Percentiles rank a stretch among this genome's conserved stretches.
These are phyloP conservation scores for Craniophora ligustri DNA, from an alignment of 2,888 invertebrate species.

Conservation along the genomic window DNA sequence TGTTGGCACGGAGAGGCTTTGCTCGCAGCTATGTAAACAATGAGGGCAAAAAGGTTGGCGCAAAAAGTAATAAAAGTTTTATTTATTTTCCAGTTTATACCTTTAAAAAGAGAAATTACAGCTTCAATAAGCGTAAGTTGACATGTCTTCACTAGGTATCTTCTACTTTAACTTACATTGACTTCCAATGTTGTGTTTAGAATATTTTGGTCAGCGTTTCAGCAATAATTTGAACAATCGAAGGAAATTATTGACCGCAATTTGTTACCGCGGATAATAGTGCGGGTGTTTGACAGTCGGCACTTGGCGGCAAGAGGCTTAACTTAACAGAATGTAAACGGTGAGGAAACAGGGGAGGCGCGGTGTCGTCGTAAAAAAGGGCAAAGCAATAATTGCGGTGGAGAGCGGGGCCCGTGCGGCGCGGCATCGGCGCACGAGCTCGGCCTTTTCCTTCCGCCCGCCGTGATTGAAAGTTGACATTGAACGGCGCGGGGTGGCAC, in stretches of 20 bases:
- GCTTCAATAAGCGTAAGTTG: conserved; percentile 48
- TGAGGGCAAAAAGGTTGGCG: conserved; percentile 75
- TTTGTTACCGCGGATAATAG: conserved; percentile 53
- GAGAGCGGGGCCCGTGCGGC: conserved; percentile 57
- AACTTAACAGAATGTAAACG: conserved; percentile 78
- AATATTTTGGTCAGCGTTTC: conserved; percentile 14
- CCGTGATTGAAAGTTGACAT: conserved; percentile 87
- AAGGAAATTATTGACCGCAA: conserved; percentile 16
- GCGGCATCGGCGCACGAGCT: conserved; percentile 76
- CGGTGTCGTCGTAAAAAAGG: conserved; percentile 72
- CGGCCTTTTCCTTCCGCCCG: conserved; percentile 81
- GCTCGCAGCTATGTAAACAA: conserved; percentile 82
- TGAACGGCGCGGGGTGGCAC: conserved; percentile 83
- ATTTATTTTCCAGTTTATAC: conserved; percentile 72
- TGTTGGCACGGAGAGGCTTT: conserved; percentile 86
- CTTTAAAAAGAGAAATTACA: conserved; percentile 62
- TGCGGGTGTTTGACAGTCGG: conserved; percentile 64
- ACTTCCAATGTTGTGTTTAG: not conserved
- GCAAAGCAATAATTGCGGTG: conserved; percentile 77
- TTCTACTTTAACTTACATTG: not conserved
- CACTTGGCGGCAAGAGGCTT: conserved; percentile 71
- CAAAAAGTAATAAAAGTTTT: conserved; percentile 78
- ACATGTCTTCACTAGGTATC: too few relatives aligned
- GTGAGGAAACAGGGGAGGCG: conserved; percentile 70
- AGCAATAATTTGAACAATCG: conserved; percentile 20